phyloP scores from a whole-genome alignment of 2,797 vertebrate species.

The Uromys caudimaculatus region DNA sequence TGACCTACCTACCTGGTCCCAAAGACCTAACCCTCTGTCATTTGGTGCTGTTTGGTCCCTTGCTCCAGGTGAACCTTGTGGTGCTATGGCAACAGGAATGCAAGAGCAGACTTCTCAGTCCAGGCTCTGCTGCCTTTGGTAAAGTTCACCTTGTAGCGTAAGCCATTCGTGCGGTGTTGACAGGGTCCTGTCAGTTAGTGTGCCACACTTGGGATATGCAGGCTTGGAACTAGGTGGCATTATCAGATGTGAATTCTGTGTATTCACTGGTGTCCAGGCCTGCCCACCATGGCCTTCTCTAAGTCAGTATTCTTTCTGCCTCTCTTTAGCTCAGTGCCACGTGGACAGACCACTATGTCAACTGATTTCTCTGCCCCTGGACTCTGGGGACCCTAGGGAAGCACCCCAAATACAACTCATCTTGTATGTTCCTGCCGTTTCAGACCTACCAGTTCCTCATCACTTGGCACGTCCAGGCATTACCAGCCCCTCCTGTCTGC shows the following conservation, averaged over 20 bases:
- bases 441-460: neutral
- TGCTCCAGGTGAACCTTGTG: neutral
- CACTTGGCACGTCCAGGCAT: neutral
- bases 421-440: neutral
- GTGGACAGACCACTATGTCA: neutral
- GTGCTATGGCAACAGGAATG: neutral
- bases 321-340: neutral
- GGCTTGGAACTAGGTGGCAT: neutral
- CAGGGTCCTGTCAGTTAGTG: slow-evolving; percentile 18
- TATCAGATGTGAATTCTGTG: slow-evolving; percentile 10
- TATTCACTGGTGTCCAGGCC: neutral
- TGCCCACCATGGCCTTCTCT: neutral
- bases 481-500: neutral
- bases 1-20: neutral
- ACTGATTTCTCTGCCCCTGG: neutral
- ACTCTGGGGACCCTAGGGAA: neutral
- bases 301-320: neutral
- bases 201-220: neutral
- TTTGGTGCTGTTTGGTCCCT: neutral
- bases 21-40: neutral
- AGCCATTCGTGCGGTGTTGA: neutral
- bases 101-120: neutral
- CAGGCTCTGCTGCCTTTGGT: neutral
- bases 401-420: neutral
- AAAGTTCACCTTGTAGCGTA: neutral